A percentile compares a stretch with the other conserved stretches of the same genome.
phyloP scores from a whole-genome alignment of 2,797 vertebrate genomes.

The Cynopterus sphinx region DNA sequence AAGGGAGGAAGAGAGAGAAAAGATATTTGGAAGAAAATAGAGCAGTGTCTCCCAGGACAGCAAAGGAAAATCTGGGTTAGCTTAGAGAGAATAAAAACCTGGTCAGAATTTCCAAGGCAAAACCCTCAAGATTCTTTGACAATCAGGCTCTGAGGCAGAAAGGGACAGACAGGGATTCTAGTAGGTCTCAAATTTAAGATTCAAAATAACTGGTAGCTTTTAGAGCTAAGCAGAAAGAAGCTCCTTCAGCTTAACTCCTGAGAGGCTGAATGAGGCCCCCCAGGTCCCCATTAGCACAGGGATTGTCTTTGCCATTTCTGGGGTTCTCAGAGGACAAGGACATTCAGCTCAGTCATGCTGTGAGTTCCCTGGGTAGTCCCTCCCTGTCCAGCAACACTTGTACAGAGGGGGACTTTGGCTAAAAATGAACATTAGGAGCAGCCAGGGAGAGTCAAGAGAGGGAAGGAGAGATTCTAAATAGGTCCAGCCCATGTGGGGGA shows the following conservation, averaged over 20 bases:
- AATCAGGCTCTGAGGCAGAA: not conserved
- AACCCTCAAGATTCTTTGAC: not conserved
- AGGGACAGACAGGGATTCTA: not conserved
- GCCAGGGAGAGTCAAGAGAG: constrained; percentile 5
- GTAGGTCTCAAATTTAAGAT: constrained; percentile 29
- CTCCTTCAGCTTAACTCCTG: not conserved
- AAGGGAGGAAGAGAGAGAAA: not conserved
- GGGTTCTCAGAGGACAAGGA: constrained; percentile 37
- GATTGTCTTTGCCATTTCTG: constrained; percentile 16
- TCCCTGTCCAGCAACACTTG: not conserved
- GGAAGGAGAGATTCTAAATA: not conserved
- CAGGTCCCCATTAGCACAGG: not conserved
- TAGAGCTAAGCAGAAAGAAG: constrained; percentile 45
- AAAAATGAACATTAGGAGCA: constrained; percentile 25
- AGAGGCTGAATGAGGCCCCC: not conserved
- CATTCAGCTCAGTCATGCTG: not conserved
- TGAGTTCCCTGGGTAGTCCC: not conserved
- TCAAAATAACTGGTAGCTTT: constrained; percentile 30
- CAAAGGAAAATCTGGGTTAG: not conserved
- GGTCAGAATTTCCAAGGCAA: constrained; percentile 5
- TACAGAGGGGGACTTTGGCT: not conserved
- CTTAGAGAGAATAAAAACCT: not conserved
- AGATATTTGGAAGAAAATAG: not conserved
- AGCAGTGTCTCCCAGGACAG: not conserved
- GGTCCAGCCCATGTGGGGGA: not conserved